phyloP scores from a whole-genome alignment of 37 sponge, comb jelly and placozoan genomes.

The Chondrosia reniformis region DNA sequence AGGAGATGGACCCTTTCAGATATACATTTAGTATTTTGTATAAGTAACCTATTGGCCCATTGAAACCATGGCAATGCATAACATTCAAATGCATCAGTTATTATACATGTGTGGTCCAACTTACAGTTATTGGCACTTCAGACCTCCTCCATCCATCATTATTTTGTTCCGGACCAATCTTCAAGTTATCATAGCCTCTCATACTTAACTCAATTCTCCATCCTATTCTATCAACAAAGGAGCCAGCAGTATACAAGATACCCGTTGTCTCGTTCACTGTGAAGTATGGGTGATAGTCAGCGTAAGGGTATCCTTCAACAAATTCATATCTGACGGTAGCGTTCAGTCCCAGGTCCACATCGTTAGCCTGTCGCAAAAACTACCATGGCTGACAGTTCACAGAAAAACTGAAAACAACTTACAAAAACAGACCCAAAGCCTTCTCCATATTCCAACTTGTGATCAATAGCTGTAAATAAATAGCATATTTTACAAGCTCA shows the following conservation, averaged over 20 bases:
- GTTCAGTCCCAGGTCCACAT: slow-evolving; percentile 2
- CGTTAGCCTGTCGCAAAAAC: slow-evolving; percentile 5
- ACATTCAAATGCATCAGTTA: too few relatives aligned
- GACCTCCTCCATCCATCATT: slow-evolving; percentile 4
- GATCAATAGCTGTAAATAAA: slow-evolving; percentile 16
- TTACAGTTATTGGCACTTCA: slow-evolving; percentile 13
- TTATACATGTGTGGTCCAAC: not conserved
- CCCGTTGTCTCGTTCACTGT: slow-evolving; percentile 6
- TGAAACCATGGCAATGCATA: too few relatives aligned
- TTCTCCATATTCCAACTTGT: slow-evolving; percentile 24
- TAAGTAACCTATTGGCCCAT: too few relatives aligned
- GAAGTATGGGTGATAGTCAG: slow-evolving; percentile 8
- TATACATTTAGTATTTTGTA: too few relatives aligned
- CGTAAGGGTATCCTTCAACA: not conserved
- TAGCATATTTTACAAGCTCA: not conserved
- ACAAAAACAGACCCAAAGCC: slow-evolving; percentile 3
- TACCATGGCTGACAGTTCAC: not conserved
- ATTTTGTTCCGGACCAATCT: not conserved
- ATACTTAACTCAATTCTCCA: slow-evolving; percentile 4
- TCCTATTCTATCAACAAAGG: slow-evolving; percentile 16
- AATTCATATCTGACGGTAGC: slow-evolving; percentile 16
- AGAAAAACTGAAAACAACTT: not conserved
- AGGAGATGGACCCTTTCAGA: too few relatives aligned
- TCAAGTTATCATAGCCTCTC: not conserved
- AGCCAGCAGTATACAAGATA: not conserved